Conservation (phyloP, 2,888 invertebrate genomes). For the Ryuthela nishihirai region DNA sequence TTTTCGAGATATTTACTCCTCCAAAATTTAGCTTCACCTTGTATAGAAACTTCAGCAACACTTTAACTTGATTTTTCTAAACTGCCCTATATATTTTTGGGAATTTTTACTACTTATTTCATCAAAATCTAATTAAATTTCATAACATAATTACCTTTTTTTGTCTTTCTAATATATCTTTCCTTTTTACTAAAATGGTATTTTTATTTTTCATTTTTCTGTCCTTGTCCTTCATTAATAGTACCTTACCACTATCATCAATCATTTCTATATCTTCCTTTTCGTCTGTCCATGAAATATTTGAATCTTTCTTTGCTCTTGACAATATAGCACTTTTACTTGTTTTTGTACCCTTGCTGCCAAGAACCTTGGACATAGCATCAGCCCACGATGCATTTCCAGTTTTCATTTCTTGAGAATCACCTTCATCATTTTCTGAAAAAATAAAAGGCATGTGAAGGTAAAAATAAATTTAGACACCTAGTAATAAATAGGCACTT, state of each 20-base stretch:
- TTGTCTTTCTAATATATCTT: constrained; percentile 14
- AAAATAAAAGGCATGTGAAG: too few species aligned
- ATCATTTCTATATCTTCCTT: constrained; percentile 66
- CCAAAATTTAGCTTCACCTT: too few species aligned
- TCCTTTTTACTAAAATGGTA: constrained; percentile 36
- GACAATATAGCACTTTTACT: constrained; percentile 72
- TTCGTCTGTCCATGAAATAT: constrained; percentile 42
- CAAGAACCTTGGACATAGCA: constrained; percentile 73
- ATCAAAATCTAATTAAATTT: too few species aligned
- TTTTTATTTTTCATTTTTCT: constrained; percentile 44
- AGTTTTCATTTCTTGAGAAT: not conserved
- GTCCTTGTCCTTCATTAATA: constrained; percentile 52
- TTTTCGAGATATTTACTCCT: too few species aligned
- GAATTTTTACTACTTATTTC: too few species aligned
- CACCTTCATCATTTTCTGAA: too few species aligned
- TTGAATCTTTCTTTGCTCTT: constrained; percentile 65
- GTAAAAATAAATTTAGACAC: too few species aligned
- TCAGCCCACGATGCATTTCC: constrained; percentile 69
- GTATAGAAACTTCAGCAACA: too few species aligned
- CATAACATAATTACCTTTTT: constrained; percentile 12
- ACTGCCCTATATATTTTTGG: too few species aligned
- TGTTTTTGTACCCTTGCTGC: constrained; percentile 67
- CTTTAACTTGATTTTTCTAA: too few species aligned
- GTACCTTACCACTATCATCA: constrained; percentile 29
- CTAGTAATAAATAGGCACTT: too few species aligned